phyloP scores from a whole-genome alignment of 2,888 invertebrate species.

The Tubulanus polymorphus region DNA sequence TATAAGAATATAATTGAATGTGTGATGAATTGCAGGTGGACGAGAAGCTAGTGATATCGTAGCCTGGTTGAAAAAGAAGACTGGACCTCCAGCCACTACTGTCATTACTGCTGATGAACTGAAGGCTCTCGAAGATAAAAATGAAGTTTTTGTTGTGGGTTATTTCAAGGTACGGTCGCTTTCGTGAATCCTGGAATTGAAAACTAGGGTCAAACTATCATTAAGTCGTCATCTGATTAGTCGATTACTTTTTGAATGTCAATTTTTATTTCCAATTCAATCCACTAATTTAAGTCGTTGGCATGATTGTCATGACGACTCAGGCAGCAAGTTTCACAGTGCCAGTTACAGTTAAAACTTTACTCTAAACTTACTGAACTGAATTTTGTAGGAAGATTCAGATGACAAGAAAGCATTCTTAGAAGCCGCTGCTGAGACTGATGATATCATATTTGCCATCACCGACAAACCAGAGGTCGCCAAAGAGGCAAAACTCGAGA shows the following conservation, averaged over 20 bases:
- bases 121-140: constrained; percentile 75
- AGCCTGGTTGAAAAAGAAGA: constrained; percentile 92
- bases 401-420: constrained; percentile 80
- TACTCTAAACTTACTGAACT: too few species aligned
- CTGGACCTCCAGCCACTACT: constrained; percentile 87
- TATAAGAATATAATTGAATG: neutral
- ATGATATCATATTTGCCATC: constrained; percentile 86
- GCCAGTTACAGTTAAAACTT: too few species aligned
- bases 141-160: constrained; percentile 73
- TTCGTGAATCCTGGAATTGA: neutral
- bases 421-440: constrained; percentile 72
- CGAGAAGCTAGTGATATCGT: constrained; percentile 89
- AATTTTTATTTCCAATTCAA: too few species aligned
- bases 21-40: constrained; percentile 63
- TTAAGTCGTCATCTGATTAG: neutral
- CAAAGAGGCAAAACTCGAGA: constrained; percentile 73
- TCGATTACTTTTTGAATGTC: too few species aligned
- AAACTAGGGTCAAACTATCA: neutral
- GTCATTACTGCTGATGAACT: constrained; percentile 69
- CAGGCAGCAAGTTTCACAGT: too few species aligned
- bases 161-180: constrained; percentile 49
- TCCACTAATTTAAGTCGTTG: too few species aligned
- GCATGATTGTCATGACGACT: too few species aligned
- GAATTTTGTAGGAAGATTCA: constrained; percentile 67
- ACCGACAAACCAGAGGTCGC: constrained; percentile 74